Evolutionary conservation across 2,113 vertebrate species (phyloP).

Genomic region (Butorides virescens): DNA sequence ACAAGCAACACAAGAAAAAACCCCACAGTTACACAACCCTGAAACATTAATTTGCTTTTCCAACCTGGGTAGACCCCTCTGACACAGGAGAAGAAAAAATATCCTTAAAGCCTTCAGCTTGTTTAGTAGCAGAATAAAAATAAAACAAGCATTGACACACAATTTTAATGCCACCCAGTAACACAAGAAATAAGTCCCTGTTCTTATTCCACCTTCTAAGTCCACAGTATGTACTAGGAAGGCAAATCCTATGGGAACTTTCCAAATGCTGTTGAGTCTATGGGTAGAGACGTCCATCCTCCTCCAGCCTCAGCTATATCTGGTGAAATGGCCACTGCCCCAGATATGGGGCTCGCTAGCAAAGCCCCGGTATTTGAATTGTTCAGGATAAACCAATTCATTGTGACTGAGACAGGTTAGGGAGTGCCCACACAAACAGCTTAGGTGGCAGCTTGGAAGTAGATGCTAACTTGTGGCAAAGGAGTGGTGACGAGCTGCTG

Average conservation of each 20-base stretch:
- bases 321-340: not conserved
- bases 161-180: conserved; percentile 71
- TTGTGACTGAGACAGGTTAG: not conserved
- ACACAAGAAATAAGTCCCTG: conserved; percentile 34
- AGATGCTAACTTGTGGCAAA: not conserved
- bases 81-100: conserved; percentile 66
- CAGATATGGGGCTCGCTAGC: not conserved
- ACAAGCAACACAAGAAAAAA: conserved; percentile 68
- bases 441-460: not conserved
- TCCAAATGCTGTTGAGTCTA: conserved; percentile 53
- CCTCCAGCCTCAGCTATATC: not conserved
- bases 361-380: not conserved
- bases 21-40: conserved; percentile 67
- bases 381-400: not conserved
- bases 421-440: not conserved
- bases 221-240: conserved; percentile 60
- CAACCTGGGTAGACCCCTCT: conserved; percentile 69
- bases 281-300: not conserved
- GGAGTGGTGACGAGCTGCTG: not conserved
- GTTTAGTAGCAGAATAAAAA: conserved; percentile 76
- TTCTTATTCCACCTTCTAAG: conserved; percentile 60
- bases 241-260: conserved; percentile 47
- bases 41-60: conserved; percentile 74
- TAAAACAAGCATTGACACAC: conserved; percentile 77
- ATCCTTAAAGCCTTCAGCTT: conserved; percentile 69